Conservation (phyloP, 2,113 vertebrate genomes). For the Epinephelus moara region DNA sequence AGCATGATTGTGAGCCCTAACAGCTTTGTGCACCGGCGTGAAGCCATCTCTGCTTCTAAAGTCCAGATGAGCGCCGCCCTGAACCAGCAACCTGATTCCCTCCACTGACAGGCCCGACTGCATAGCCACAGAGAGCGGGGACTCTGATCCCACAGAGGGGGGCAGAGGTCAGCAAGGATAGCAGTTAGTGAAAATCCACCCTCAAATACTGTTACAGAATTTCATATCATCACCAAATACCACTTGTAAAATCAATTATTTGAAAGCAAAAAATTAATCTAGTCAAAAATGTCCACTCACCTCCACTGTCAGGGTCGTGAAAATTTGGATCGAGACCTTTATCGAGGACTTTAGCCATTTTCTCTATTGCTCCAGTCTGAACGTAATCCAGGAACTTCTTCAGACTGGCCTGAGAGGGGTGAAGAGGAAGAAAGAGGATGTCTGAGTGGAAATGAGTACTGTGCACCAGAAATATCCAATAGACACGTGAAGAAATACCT, state of each 20-base stretch:
- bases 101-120: constrained; percentile 86
- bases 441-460: not conserved
- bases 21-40: constrained; percentile 91
- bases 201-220: not conserved
- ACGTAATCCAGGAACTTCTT: constrained; percentile 94
- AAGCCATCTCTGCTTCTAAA: constrained; percentile 91
- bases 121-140: constrained; percentile 88
- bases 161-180: not conserved
- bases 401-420: constrained; percentile 86
- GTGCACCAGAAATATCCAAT: not conserved
- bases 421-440: not conserved
- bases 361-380: constrained; percentile 88
- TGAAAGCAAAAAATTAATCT: not conserved
- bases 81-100: constrained; percentile 88
- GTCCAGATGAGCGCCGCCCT: constrained; percentile 92
- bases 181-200: not conserved
- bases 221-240: not conserved
- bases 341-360: constrained; percentile 90
- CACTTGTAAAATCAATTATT: not conserved
- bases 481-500: constrained; percentile 83
- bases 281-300: constrained; percentile 74
- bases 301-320: constrained; percentile 92
- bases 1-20: constrained; percentile 88
- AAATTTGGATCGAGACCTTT: constrained; percentile 96
- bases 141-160: constrained; percentile 82